Base-by-base conservation (phyloP, 2,888 invertebrate species). In the Monochamus alternatus region DNA sequence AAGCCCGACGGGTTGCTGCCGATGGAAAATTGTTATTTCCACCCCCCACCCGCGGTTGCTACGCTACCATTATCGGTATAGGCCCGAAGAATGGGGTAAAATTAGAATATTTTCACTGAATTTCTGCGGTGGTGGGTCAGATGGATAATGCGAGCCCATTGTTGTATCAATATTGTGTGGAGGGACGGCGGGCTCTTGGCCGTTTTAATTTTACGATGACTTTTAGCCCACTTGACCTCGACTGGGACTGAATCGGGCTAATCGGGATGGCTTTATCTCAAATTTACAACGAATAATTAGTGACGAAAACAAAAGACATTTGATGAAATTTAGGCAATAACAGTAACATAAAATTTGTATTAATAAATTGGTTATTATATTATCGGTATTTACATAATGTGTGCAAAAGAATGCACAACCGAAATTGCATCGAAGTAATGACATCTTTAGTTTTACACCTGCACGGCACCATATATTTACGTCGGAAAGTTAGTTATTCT, bases 11-110 rank as follows among this genome's bases (percentile, higher is more conserved):
- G 55, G 55, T 12, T 55, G n/a, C 55, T 63, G 31, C 9, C 38
- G 8, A 63, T 60, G 71, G 71, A 30, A 63, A 63, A 64, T 73
- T 69, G 70, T 74, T 73, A 71, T 43, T 55, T 72, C 74, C 62
- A 75, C 75, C 73, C 78, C 78, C 77, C 47, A 59, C 73, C 58
- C 52, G 22, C 76, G 78, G 78, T 78, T 77, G 80, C 77, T 67
- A 66, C 70, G 80, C 58, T 69, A 80, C 78, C 64, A 60, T 73
- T 80, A 74, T 78, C 72, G 69, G 44, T 55, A 38, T 38, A 65
- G 51, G 58, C 73, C 52, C 52, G 44, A 75, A 75, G 75, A 74
- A 74, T 66, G 73, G 76, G 78, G 76, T 78, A 76, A 63, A 78
- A 65, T 74, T 75, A 78, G 69, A 75, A 76, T 79, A 68, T 74